Evolutionary conservation across 2,888 invertebrate genomes (phyloP).

Genomic region (Beris chalybata): DNA sequence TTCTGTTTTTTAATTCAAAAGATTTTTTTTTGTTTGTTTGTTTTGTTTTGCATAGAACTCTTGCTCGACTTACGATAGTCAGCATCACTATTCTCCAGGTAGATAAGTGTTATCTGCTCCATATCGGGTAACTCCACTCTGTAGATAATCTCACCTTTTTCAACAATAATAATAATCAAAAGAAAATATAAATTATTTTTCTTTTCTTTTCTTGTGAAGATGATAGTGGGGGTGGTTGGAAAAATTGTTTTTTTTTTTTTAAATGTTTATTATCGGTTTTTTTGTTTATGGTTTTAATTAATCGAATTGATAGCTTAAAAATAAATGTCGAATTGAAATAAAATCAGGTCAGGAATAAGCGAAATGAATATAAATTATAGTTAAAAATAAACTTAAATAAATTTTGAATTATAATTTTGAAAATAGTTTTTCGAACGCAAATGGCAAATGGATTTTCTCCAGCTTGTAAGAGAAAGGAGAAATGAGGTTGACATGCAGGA

Average conservation of each 20-base stretch:
- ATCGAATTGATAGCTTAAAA: too few species aligned
- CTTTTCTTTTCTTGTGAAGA: conserved; percentile 40
- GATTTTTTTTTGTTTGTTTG: conserved; percentile 27
- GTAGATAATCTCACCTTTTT: conserved; percentile 85
- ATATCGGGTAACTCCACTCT: conserved; percentile 91
- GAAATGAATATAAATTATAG: too few species aligned
- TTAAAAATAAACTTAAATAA: too few species aligned
- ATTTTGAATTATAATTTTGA: too few species aligned
- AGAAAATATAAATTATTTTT: conserved; percentile 38
- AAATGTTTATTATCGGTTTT: conserved; percentile 24
- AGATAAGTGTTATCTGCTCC: conserved; percentile 92
- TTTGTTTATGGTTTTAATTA: too few species aligned
- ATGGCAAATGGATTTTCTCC: too few species aligned
- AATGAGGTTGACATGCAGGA: too few species aligned
- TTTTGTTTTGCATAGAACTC: conserved; percentile 42
- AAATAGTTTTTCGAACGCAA: too few species aligned
- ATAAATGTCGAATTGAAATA: too few species aligned
- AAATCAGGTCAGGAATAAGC: too few species aligned
- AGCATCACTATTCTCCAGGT: conserved; percentile 78
- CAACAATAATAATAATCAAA: conserved; percentile 37
- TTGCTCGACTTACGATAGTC: conserved; percentile 59
- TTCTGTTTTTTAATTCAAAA: conserved; percentile 13
- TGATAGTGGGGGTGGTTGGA: conserved; percentile 38
- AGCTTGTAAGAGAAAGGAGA: too few species aligned
- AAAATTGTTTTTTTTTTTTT: conserved; percentile 17